phyloP scores from a whole-genome alignment of 2,797 vertebrate genomes.

The Amniataba percoides region DNA sequence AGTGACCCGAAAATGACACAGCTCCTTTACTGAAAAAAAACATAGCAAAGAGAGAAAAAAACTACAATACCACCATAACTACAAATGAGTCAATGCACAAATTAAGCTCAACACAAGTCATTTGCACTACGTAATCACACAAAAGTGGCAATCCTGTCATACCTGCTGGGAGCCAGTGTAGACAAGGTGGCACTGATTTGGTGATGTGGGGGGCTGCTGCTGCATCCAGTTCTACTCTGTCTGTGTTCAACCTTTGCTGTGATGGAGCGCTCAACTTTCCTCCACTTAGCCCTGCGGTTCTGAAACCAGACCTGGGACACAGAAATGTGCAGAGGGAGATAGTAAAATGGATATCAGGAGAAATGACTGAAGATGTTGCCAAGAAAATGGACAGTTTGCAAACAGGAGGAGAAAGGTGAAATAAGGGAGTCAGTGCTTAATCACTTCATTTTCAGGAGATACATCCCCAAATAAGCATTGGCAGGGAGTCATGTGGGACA shows the following conservation, averaged over 20 bases:
- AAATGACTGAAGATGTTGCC: not conserved
- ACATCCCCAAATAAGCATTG: not conserved
- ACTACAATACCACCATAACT: not conserved
- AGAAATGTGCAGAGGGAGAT: constrained; percentile 16
- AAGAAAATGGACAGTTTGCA: not conserved
- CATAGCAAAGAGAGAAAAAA: no score
- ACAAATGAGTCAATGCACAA: not conserved
- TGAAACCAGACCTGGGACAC: constrained; percentile 95
- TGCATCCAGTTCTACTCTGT: constrained; percentile 35
- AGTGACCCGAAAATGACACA: constrained; percentile 49
- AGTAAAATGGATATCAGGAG: not conserved
- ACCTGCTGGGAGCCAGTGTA: constrained; percentile 63
- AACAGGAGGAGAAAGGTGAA: not conserved
- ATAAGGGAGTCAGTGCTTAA: not conserved
- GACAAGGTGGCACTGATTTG: constrained; percentile 46
- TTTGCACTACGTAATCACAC: not conserved
- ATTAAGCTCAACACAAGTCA: not conserved
- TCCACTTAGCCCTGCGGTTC: constrained; percentile 96
- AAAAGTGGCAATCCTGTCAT: not conserved
- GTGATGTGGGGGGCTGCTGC: constrained; percentile 36
- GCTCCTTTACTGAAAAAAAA: constrained; percentile 45
- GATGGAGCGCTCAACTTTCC: constrained; percentile 86
- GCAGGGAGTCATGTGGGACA: constrained; percentile 1
- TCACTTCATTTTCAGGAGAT: not conserved
- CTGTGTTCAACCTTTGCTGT: constrained; percentile 76